These are phyloP conservation scores for Malurus elegans DNA, from an alignment of 2,113 vertebrate species.

Conservation along the genomic window DNA sequence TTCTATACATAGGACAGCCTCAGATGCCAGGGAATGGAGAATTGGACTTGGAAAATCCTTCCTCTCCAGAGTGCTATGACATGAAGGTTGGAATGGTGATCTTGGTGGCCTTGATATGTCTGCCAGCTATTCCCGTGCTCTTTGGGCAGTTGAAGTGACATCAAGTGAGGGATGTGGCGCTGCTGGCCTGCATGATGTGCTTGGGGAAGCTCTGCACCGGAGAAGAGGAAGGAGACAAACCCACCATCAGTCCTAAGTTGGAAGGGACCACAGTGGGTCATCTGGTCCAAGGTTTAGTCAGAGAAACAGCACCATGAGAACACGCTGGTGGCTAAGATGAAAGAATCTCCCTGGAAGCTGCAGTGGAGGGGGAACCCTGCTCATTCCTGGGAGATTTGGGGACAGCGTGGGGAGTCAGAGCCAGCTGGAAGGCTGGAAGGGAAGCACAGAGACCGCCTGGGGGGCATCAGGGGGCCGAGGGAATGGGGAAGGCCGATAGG, in stretches of 20 bases:
- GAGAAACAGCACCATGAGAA: not conserved
- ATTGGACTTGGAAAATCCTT: not conserved
- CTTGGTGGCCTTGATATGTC: not conserved
- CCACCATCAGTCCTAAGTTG: not conserved
- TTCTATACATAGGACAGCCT: not conserved
- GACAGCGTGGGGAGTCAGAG: accelerated
- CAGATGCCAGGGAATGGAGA: too few relatives aligned
- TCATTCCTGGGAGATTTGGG: too few relatives aligned
- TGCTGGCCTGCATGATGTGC: accelerated
- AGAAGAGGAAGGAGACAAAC: not conserved
- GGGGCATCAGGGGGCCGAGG: accelerated
- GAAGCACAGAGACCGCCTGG: not conserved
- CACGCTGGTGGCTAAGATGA: accelerated
- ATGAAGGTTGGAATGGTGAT: accelerated
- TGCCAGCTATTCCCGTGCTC: not conserved
- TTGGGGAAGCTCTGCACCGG: not conserved
- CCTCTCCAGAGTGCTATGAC: accelerated
- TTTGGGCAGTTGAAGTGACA: not conserved
- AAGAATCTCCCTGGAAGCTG: too few relatives aligned
- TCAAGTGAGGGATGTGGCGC: not conserved
- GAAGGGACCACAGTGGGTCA: not conserved
- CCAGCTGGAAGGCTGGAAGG: not conserved
- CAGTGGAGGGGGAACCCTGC: too few relatives aligned
- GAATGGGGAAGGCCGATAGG: not conserved
- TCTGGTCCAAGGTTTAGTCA: not conserved